These are phyloP conservation scores for Pecten maximus DNA, from an alignment of 2,888 invertebrate species.

Conservation along the genomic window DNA sequence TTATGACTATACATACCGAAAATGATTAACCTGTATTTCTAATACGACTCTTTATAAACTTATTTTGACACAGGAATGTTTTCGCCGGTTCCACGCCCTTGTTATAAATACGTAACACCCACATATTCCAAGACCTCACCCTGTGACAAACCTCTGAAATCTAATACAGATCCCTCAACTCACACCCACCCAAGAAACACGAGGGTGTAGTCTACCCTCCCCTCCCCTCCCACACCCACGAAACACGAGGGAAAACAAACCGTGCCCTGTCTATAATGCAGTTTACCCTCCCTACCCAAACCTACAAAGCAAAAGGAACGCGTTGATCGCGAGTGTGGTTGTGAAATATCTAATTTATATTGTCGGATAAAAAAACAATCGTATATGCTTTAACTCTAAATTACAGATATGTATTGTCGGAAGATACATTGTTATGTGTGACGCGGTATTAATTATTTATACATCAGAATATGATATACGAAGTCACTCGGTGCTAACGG, in stretches of 20 bases:
- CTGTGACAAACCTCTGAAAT: conserved; percentile 5
- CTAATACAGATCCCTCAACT: too few species aligned
- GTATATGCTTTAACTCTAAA: too few species aligned
- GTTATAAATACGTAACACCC: neutral
- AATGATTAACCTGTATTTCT: neutral
- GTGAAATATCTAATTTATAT: too few species aligned
- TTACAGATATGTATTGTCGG: too few species aligned
- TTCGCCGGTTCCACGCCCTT: neutral
- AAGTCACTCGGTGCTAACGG: neutral
- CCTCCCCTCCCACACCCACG: too few species aligned
- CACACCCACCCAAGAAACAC: neutral
- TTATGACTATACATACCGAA: neutral
- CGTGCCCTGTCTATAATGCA: too few species aligned
- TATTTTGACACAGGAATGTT: neutral
- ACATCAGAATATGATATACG: neutral
- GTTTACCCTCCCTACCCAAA: too few species aligned
- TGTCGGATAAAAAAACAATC: too few species aligned
- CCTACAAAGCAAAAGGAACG: too few species aligned
- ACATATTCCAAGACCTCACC: neutral
- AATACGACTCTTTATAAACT: neutral
- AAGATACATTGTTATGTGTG: neutral
- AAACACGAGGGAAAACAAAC: too few species aligned
- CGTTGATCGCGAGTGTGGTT: too few species aligned
- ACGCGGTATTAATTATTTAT: neutral
- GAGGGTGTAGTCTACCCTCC: too few species aligned